phyloP scores from a whole-genome alignment of 1,140 invertebrate genomes.

The Apis florea region DNA sequence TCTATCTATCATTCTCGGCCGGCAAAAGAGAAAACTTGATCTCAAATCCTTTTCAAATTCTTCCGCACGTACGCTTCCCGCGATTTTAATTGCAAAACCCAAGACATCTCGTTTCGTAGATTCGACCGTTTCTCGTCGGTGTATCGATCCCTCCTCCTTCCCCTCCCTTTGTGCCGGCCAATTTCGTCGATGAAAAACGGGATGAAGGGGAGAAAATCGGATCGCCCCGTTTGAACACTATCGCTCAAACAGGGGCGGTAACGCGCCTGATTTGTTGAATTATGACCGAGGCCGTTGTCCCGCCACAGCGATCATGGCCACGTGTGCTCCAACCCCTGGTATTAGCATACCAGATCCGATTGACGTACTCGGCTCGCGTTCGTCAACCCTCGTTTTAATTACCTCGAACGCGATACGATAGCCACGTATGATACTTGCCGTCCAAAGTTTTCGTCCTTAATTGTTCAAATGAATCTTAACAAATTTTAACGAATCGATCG shows the following conservation, averaged over 20 bases:
- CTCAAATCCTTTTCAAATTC: neutral
- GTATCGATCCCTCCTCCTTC: neutral
- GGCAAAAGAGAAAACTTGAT: too few relatives aligned
- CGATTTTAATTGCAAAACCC: neutral
- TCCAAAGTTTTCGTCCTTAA: neutral
- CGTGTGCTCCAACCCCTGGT: conserved; percentile 47
- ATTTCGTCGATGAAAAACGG: conserved; percentile 7
- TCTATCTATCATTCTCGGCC: too few relatives aligned
- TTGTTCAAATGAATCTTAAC: neutral
- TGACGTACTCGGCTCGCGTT: conserved; percentile 55
- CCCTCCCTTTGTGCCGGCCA: neutral
- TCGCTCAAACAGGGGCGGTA: conserved; percentile 25
- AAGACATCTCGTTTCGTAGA: neutral
- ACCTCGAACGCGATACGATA: conserved; percentile 46
- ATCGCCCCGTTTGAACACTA: conserved; percentile 40
- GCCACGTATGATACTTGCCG: neutral
- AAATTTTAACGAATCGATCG: too few relatives aligned
- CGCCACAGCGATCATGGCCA: conserved; percentile 54
- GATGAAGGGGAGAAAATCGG: conserved; percentile 5
- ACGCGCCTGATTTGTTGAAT: conserved; percentile 65
- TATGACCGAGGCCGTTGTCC: conserved; percentile 46
- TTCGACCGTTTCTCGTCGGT: neutral
- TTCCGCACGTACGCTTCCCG: neutral
- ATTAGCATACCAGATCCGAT: conserved; percentile 63
- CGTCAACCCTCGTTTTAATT: conserved; percentile 58